These are phyloP conservation scores for Morus bassanus DNA, from an alignment of 2,797 vertebrate species.

Conservation along the genomic window DNA sequence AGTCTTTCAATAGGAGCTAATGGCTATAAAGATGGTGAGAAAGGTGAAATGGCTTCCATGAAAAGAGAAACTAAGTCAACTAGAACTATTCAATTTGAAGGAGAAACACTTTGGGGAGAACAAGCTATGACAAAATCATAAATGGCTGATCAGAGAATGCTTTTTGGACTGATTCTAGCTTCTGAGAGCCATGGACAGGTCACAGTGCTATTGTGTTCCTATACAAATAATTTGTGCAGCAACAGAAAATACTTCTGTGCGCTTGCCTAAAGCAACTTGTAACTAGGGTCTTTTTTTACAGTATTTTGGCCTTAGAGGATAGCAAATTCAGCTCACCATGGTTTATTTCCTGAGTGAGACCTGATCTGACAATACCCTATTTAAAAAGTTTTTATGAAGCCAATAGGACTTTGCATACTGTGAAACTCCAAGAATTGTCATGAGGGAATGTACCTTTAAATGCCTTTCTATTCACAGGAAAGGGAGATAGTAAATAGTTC, in stretches of 20 bases:
- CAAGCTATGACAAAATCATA: not conserved
- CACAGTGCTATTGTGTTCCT: too few species aligned
- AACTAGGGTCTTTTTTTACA: not conserved
- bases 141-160: not conserved
- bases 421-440: not conserved
- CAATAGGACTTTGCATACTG: not conserved
- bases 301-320: not conserved
- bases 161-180: not conserved
- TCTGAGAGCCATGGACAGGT: not conserved
- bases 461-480: not conserved
- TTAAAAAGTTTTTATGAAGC: not conserved
- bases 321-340: not conserved
- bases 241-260: not conserved
- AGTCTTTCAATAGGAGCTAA: not conserved
- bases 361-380: not conserved
- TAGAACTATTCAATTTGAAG: not conserved
- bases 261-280: not conserved
- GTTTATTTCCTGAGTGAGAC: not conserved
- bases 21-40: not conserved
- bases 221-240: not conserved
- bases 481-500: not conserved
- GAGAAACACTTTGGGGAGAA: not conserved
- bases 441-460: not conserved
- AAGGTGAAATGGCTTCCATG: not conserved
- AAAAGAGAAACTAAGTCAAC: not conserved